A percentile compares a stretch with the other conserved stretches of the same genome.
Conservation (phyloP, 2,888 invertebrate species). For the Agonopterix heracliana region DNA sequence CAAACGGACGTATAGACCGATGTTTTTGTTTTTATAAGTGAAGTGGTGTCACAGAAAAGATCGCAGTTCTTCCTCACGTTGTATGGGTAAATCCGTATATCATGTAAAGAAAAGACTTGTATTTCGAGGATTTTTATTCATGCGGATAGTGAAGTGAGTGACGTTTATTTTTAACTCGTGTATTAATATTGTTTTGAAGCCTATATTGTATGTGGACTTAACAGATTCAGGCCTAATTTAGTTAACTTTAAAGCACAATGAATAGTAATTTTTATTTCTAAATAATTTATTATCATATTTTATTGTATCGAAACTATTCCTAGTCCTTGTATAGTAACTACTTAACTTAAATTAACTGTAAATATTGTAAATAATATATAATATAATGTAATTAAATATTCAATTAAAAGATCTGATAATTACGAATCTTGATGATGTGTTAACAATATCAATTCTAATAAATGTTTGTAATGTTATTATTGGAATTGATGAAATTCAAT, state of each 20-base stretch:
- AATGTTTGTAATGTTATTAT: slow-evolving; percentile 52
- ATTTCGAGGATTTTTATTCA: neutral
- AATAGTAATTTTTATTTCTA: slow-evolving; percentile 21
- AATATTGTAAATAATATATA: slow-evolving; percentile 49
- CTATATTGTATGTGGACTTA: slow-evolving; percentile 7
- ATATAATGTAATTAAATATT: slow-evolving; percentile 22
- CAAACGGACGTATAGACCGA: slow-evolving; percentile 71
- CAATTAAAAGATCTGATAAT: slow-evolving; percentile 24
- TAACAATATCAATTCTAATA: slow-evolving; percentile 38
- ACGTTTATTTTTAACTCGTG: slow-evolving; percentile 3
- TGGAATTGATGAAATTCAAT: slow-evolving; percentile 65
- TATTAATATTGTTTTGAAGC: slow-evolving; percentile 3
- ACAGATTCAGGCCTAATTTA: slow-evolving; percentile 24
- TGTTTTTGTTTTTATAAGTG: slow-evolving; percentile 21
- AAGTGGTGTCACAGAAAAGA: slow-evolving; percentile 37
- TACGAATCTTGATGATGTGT: slow-evolving; percentile 29
- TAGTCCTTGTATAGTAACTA: slow-evolving; percentile 56
- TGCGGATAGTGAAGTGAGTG: slow-evolving; percentile 18
- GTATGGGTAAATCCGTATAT: slow-evolving; percentile 19
- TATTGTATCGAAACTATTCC: slow-evolving; percentile 45
- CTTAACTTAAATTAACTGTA: slow-evolving; percentile 30
- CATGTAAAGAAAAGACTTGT: slow-evolving; percentile 16
- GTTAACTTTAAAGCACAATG: slow-evolving; percentile 18
- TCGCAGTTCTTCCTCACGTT: slow-evolving; percentile 57
- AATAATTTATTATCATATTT: slow-evolving; percentile 28